These are phyloP conservation scores for Lacerta bilineata DNA, from an alignment of 2,797 vertebrate genomes.

Conservation along the genomic window DNA sequence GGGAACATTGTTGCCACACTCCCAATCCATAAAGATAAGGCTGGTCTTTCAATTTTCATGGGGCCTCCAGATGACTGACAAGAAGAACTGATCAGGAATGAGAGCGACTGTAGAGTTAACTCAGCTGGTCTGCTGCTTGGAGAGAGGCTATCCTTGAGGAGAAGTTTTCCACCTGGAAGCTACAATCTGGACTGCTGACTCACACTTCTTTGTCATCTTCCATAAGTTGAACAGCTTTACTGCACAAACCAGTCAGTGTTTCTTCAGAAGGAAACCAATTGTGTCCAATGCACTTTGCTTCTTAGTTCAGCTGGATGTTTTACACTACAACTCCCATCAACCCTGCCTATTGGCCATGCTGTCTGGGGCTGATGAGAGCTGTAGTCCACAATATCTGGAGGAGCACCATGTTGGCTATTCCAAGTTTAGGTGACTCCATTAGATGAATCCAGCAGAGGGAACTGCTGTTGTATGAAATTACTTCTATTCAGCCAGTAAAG, in stretches of 20 bases:
- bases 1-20: background rate
- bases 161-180: background rate
- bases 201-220: background rate
- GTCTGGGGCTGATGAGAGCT: too few species aligned
- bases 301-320: background rate
- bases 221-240: background rate
- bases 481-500: too few species aligned
- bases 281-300: background rate
- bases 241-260: background rate
- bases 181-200: too few species aligned
- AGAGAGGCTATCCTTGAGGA: background rate
- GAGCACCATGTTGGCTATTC: too few species aligned
- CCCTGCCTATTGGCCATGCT: too few species aligned
- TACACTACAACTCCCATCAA: too few species aligned
- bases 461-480: background rate
- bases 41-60: too few species aligned
- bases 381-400: too few species aligned
- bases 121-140: background rate
- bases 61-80: background rate
- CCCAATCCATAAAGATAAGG: background rate
- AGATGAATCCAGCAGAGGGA: background rate
- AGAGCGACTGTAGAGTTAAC: background rate
- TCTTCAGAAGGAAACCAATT: background rate
- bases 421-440: background rate
- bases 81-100: background rate